These are phyloP conservation scores for Todiramphus saurophagus DNA, from an alignment of 2,113 vertebrate genomes.

Conservation along the genomic window DNA sequence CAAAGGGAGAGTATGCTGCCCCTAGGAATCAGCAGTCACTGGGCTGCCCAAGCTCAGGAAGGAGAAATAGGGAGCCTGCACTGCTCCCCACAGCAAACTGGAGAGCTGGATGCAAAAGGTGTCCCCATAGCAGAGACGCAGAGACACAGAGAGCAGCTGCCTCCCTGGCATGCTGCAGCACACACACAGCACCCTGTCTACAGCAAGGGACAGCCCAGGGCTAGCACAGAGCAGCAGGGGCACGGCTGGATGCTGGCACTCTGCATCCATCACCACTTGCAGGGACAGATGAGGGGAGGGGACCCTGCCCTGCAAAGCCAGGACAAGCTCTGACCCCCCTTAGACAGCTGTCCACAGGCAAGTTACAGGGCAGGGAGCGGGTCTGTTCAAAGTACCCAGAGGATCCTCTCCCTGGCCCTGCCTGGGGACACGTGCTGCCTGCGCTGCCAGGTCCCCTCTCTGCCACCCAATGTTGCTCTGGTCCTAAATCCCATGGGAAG, in stretches of 20 bases:
- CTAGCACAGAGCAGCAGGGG: not conserved
- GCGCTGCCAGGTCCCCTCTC: not conserved
- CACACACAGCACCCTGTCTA: fast-evolving
- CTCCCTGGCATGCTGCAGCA: not conserved
- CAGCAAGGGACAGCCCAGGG: not conserved
- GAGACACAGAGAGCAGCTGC: not conserved
- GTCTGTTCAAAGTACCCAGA: not conserved
- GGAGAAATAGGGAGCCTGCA: not conserved
- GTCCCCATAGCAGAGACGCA: not conserved
- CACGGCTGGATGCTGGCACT: not conserved
- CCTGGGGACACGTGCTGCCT: fast-evolving
- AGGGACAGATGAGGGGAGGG: not conserved
- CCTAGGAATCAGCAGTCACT: not conserved
- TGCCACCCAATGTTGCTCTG: not conserved
- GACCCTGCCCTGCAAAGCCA: not conserved
- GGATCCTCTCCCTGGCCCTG: not conserved
- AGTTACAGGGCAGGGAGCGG: not conserved
- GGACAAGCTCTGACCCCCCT: not conserved
- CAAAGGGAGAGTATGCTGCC: fast-evolving
- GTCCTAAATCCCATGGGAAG: not conserved
- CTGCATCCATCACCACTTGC: not conserved
- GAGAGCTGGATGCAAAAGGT: not conserved
- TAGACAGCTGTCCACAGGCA: fast-evolving
- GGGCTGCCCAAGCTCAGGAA: not conserved
- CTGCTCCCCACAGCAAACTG: not conserved